Evolutionary conservation across 2,797 vertebrate genomes (phyloP).

Genomic region (Naso thynnoides): DNA sequence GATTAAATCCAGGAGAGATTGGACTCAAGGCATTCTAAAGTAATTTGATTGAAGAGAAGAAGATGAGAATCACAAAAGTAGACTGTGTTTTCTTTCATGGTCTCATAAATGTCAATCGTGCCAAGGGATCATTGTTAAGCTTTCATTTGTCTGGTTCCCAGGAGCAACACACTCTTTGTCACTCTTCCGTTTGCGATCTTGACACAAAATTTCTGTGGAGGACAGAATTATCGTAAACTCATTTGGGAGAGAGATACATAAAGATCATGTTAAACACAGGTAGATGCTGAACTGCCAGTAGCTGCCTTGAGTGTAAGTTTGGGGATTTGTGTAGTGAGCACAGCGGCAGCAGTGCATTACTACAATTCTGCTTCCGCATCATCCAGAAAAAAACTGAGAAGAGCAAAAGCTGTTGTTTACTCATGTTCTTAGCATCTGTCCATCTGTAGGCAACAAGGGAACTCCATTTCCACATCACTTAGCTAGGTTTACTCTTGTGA

Average conservation of each 20-base stretch:
- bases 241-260: conserved; percentile 61
- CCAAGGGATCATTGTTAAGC: conserved; percentile 54
- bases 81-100: conserved; percentile 36
- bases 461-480: conserved; percentile 35
- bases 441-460: conserved; percentile 32
- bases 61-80: conserved; percentile 51
- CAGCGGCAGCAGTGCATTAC: conserved; percentile 19
- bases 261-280: conserved; percentile 70
- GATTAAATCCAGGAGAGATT: conserved; percentile 25
- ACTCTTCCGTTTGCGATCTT: conserved; percentile 43
- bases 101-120: conserved; percentile 60
- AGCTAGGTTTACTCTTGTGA: background rate
- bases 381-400: conserved; percentile 38
- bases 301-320: conserved; percentile 51
- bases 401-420: conserved; percentile 52
- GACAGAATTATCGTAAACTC: conserved; percentile 69
- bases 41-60: conserved; percentile 28
- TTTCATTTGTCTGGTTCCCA: conserved; percentile 48
- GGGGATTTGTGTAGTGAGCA: conserved; percentile 52
- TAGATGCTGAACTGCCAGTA: conserved; percentile 50
- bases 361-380: conserved; percentile 33
- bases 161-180: conserved; percentile 47
- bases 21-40: conserved; percentile 25
- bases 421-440: conserved; percentile 54
- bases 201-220: conserved; percentile 65